Evolutionary conservation across 1,140 invertebrate species (phyloP), one percentile per base, ranked within the genome.

Genomic region (Camponotus pennsylvanicus): DNA sequence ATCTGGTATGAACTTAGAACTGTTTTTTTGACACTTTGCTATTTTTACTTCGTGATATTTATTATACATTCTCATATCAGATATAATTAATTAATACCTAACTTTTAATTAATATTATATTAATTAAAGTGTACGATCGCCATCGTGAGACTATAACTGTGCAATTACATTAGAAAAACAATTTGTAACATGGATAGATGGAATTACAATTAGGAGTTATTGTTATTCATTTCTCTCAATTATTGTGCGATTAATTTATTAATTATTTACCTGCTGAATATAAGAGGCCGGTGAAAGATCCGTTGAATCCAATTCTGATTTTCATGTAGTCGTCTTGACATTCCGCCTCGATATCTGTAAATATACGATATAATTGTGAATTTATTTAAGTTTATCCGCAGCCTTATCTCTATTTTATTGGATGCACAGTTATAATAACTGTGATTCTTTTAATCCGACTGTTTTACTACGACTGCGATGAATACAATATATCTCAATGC

Each of bases 321-420:
- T 98, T 98, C 98, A 99, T 99, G 93, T 98, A 98, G 93, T 99
- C 98, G 92, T 98, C 98, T 94, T 98, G 98, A 93, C 98, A 99
- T 93, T 99, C 98, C 0, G 98, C 98, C 95, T 98, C 98, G 86
- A 99, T 98, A 95, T 98, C 98, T 99, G 96, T 21, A 95, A 94
- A 34, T 37, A 45, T 34, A 55, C 18, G 3, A 21, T 18, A 8
- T 52, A 37, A 52, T 27, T 79, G n/a, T 6, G 13, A 52, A 52
- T 52, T 52, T 52, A 52, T 52, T 52, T 52, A 52, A 52, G 4
- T 52, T 52, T 52, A 52, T 52, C 15, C 2, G 3, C 3, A 13
- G 49, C 15, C 42, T n/a, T 42, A 52, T 49, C 49, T 42, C 40
- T 45, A 6, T 66, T 78, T 78, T 63, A 3, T 69, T 37, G 27